Conservation (phyloP, 2,113 vertebrate genomes). For the Takifugu flavidus region DNA sequence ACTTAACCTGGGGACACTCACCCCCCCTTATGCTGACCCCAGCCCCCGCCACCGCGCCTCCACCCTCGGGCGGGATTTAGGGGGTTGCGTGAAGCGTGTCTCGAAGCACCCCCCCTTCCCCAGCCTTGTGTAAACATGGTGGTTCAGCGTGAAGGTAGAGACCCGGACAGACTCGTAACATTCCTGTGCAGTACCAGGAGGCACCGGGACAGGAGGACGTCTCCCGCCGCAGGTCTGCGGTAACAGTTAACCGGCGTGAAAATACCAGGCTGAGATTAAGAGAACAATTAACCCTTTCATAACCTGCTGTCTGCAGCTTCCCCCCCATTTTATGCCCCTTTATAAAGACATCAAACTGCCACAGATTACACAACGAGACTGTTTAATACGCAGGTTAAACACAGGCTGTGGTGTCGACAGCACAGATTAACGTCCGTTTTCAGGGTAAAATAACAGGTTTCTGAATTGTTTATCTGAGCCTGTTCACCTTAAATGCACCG, state of each 20-base stretch:
- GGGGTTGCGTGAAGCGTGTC: conserved; percentile 45
- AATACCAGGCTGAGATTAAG: background rate
- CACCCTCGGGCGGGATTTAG: conserved; percentile 24
- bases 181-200: conserved; percentile 55
- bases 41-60: background rate
- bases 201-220: conserved; percentile 25
- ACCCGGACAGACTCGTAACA: conserved; percentile 43
- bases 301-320: background rate
- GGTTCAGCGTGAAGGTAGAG: conserved; percentile 41
- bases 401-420: too few relatives aligned
- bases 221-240: conserved; percentile 1
- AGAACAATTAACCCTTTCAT: background rate
- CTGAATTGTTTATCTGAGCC: too few relatives aligned
- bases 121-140: conserved; percentile 44
- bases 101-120: conserved; percentile 27
- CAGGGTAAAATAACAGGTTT: too few relatives aligned
- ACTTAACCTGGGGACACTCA: conserved; percentile 28
- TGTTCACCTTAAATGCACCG: too few relatives aligned
- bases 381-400: too few relatives aligned
- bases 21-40: background rate
- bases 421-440: too few relatives aligned
- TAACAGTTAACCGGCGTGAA: conserved; percentile 4
- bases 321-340: background rate
- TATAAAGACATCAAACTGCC: background rate
- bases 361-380: too few relatives aligned